These are phyloP conservation scores for Eretmocerus hayati DNA, from an alignment of 2,888 invertebrate genomes.

Conservation along the genomic window DNA sequence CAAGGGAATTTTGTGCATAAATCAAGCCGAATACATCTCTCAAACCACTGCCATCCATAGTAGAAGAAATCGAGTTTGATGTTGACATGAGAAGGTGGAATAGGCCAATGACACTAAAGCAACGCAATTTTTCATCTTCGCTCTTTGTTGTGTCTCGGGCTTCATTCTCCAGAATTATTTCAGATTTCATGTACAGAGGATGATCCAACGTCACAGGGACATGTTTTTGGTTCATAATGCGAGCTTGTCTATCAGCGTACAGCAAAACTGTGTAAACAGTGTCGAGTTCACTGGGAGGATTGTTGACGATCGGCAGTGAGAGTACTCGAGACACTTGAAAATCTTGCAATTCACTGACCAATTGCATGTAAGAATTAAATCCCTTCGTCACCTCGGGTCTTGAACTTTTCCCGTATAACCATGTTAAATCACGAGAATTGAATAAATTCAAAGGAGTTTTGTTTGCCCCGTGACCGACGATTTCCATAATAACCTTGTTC, in stretches of 20 bases:
- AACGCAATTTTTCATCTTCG: constrained; percentile 24
- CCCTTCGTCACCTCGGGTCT: too few relatives aligned
- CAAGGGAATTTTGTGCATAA: not conserved
- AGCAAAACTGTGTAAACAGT: constrained; percentile 29
- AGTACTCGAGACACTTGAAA: too few relatives aligned
- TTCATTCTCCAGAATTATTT: constrained; percentile 31
- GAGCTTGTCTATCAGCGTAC: not conserved
- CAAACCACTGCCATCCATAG: not conserved
- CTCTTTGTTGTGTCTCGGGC: constrained; percentile 27
- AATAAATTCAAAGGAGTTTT: too few relatives aligned
- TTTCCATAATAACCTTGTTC: too few relatives aligned
- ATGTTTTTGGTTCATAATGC: not conserved
- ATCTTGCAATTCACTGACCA: too few relatives aligned
- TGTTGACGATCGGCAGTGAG: too few relatives aligned
- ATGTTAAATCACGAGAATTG: too few relatives aligned
- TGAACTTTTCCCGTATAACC: too few relatives aligned
- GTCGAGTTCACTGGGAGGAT: constrained; percentile 28
- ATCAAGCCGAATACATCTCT: not conserved
- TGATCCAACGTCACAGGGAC: constrained; percentile 22
- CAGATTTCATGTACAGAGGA: constrained; percentile 32
- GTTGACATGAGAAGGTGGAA: not conserved
- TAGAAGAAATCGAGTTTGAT: not conserved
- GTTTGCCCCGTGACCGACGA: too few relatives aligned
- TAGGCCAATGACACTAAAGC: constrained; percentile 22
- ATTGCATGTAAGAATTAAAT: too few relatives aligned